phyloP scores from a whole-genome alignment of 2,797 vertebrate genomes.

The Neopelma chrysocephalum region DNA sequence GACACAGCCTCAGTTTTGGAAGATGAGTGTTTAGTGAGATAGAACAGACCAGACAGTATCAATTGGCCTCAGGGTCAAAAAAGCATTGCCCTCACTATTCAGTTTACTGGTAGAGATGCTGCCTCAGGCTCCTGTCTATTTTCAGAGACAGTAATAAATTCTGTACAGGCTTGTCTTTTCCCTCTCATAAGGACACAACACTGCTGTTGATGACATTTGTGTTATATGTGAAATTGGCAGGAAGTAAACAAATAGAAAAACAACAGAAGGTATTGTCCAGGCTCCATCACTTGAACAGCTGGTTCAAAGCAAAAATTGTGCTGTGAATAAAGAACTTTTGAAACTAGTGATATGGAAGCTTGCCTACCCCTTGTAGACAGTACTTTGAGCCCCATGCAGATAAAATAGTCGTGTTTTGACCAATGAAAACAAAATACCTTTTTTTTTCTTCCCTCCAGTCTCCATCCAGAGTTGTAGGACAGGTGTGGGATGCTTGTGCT shows the following conservation, averaged over 20 bases:
- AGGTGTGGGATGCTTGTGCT: neutral
- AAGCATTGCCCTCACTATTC: neutral
- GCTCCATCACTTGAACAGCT: constrained; percentile 5
- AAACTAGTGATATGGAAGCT: neutral
- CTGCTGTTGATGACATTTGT: neutral
- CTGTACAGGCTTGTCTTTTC: neutral
- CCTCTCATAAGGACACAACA: neutral
- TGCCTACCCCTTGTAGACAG: neutral
- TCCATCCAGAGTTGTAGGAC: neutral
- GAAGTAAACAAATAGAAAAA: constrained; percentile 46
- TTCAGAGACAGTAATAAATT: neutral
- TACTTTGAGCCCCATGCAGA: neutral
- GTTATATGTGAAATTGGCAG: constrained; percentile 1
- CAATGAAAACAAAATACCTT: neutral
- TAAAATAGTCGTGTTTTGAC: neutral
- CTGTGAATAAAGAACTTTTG: constrained; percentile 1
- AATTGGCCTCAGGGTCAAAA: neutral
- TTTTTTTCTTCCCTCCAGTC: neutral
- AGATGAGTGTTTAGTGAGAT: neutral
- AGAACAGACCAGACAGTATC: neutral
- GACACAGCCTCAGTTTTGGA: neutral
- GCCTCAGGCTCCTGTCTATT: neutral
- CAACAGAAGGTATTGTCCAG: constrained; percentile 48
- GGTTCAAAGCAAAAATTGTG: neutral
- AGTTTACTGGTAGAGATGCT: neutral